Conservation (phyloP, 2,113 vertebrate species). For the Calonectris borealis region DNA sequence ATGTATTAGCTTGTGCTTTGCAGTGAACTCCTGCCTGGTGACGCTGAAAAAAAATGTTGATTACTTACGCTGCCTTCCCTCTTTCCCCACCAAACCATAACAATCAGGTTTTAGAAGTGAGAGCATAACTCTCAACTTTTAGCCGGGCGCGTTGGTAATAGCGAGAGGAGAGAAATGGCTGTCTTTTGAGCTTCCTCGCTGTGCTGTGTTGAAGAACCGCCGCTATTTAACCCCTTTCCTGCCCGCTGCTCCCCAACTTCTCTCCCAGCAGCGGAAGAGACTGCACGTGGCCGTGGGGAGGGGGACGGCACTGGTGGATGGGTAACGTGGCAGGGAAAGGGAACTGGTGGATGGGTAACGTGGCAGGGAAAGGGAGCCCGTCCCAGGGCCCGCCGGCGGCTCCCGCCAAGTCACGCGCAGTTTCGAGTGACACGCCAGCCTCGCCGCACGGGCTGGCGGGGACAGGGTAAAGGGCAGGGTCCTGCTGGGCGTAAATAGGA, state of each 20-base stretch:
- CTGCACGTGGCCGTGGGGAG: neutral
- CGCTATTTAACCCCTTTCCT: neutral
- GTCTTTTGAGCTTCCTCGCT: neutral
- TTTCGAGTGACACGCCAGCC: neutral
- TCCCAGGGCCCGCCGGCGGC: neutral
- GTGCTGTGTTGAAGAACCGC: neutral
- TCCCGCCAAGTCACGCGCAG: neutral
- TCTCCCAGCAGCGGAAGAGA: neutral
- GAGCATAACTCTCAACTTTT: neutral
- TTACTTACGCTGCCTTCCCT: neutral
- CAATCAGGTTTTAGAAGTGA: neutral
- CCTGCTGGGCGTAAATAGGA: neutral
- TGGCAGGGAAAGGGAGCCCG: neutral
- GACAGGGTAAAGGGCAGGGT: neutral
- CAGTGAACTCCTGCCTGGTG: neutral
- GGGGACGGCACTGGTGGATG: neutral
- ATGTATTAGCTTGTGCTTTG: neutral
- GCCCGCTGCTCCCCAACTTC: neutral
- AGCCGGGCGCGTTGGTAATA: neutral
- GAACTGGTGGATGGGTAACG: neutral
- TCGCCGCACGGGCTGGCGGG: fast-evolving
- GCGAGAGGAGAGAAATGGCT: neutral
- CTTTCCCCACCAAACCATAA: neutral
- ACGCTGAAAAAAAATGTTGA: neutral
- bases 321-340: neutral